These are phyloP conservation scores for Dioctria linearis DNA, from an alignment of 2,888 invertebrate genomes.

Conservation along the genomic window DNA sequence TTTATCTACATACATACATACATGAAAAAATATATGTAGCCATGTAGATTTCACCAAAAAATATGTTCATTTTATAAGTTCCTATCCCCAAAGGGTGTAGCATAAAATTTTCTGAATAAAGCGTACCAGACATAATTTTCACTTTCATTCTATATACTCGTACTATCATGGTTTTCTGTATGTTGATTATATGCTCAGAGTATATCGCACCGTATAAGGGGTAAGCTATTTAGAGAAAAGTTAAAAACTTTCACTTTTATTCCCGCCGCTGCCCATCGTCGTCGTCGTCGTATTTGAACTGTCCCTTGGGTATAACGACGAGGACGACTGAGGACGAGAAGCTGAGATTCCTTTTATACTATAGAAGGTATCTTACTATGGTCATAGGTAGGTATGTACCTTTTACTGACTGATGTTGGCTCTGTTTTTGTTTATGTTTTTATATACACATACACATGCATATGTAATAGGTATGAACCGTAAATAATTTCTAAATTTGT, in stretches of 20 bases:
- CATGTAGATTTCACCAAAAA: conserved; percentile 2
- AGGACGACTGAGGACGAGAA: background rate
- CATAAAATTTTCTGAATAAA: conserved; percentile 45
- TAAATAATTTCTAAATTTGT: no score
- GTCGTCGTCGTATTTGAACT: conserved; percentile 8
- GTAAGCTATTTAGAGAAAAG: conserved; percentile 39
- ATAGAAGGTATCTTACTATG: no score
- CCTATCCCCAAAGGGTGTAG: conserved; percentile 2
- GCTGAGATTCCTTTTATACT: background rate
- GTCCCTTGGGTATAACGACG: background rate
- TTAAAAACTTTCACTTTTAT: conserved; percentile 53
- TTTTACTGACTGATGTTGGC: conserved; percentile 6
- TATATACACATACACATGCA: background rate
- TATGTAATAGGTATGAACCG: background rate
- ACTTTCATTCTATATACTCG: conserved; percentile 46
- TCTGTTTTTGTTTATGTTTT: background rate
- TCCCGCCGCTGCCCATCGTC: background rate
- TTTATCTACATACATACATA: no score
- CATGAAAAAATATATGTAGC: background rate
- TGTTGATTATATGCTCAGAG: conserved; percentile 5
- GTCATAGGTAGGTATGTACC: background rate
- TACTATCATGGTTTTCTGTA: background rate
- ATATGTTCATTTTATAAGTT: conserved; percentile 24
- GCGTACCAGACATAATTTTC: conserved; percentile 52
- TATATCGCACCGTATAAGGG: conserved; percentile 6